Percentiles rank a stretch among this genome's conserved stretches.
Conservation (phyloP, 2,888 invertebrate genomes). For the Papilio demoleus region DNA sequence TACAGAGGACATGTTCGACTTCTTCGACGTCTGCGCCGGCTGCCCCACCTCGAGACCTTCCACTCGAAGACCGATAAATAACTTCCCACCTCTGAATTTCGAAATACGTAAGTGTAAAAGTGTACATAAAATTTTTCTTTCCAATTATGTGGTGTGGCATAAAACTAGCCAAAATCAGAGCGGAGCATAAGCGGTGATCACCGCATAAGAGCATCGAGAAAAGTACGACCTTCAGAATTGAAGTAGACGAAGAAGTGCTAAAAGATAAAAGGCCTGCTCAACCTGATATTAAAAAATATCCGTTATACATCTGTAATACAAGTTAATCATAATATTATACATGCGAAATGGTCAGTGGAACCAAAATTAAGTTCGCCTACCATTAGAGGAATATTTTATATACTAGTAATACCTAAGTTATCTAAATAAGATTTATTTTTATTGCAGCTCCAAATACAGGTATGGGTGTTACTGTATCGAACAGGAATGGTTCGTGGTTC, state of each 20-base stretch:
- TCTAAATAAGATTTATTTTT: neutral
- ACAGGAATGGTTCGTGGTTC: constrained; percentile 46
- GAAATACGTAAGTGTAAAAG: constrained; percentile 56
- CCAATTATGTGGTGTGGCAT: neutral
- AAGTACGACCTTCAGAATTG: no score
- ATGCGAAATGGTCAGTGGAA: no score
- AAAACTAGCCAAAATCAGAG: no score
- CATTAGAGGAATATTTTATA: no score
- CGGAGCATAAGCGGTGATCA: no score
- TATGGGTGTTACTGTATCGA: constrained; percentile 52
- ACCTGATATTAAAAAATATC: neutral
- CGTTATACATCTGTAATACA: no score
- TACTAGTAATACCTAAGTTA: no score
- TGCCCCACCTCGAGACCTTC: constrained; percentile 47
- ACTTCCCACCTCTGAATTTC: constrained; percentile 51
- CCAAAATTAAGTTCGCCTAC: no score
- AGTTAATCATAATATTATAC: no score
- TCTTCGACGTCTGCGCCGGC: constrained; percentile 47
- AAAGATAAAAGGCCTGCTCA: no score
- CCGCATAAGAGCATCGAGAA: no score
- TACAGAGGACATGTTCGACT: constrained; percentile 44
- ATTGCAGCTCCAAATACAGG: constrained; percentile 56
- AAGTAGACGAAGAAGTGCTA: no score
- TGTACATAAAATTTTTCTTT: neutral
- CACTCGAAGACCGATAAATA: constrained; percentile 35